Conservation (phyloP, 2,888 invertebrate species). For the Amiota mariae region DNA sequence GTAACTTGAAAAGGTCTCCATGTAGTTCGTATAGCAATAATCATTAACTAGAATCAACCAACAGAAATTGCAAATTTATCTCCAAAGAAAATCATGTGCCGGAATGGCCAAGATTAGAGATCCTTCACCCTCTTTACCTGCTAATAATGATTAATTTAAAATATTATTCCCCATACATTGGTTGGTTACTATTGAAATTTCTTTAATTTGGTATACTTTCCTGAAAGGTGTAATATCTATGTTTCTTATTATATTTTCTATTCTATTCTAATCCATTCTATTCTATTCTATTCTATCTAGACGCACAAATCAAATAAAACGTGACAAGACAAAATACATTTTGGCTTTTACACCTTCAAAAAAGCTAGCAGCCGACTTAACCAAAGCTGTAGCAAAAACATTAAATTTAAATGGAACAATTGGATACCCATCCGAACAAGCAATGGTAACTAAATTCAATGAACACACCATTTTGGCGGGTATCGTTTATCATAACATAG, state of each 20-base stretch:
- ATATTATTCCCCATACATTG: no score
- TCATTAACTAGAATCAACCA: no score
- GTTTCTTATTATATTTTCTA: background rate
- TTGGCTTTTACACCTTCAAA: constrained; percentile 53
- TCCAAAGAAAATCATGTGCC: background rate
- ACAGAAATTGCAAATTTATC: no score
- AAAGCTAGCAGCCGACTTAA: constrained; percentile 33
- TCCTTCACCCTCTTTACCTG: no score
- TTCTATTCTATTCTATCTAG: constrained; percentile 17
- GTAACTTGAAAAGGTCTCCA: no score
- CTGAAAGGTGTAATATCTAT: background rate
- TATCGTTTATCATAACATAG: constrained; percentile 45
- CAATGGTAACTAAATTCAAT: constrained; percentile 53
- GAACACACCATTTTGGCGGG: constrained; percentile 55
- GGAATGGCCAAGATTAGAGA: no score
- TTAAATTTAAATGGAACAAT: constrained; percentile 44
- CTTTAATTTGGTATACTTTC: no score
- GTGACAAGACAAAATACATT: constrained; percentile 48
- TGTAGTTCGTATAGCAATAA: background rate
- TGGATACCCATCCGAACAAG: constrained; percentile 33
- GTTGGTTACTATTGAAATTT: no score
- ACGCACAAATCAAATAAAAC: constrained; percentile 12
- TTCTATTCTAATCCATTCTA: background rate
- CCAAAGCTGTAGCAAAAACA: constrained; percentile 40
- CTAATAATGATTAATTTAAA: no score